Evolutionary conservation across 1,140 invertebrate species (phyloP), one percentile per base, ranked within the genome.

Genomic region (Papilio xuthus): DNA sequence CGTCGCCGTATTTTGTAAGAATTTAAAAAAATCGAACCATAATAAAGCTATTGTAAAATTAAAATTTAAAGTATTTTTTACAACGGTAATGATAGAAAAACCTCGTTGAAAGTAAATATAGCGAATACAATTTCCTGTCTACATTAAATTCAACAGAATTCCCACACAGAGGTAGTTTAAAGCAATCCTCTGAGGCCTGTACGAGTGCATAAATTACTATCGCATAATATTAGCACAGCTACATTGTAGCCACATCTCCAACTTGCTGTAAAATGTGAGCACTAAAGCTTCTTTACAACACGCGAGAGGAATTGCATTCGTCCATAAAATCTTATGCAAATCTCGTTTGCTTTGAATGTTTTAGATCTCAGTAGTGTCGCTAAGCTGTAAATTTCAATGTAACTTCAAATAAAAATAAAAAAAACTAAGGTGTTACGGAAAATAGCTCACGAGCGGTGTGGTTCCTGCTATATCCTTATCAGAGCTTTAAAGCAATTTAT

Each of bases 311-410:
- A 47, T 15, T 73, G 71, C 71, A 47, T 50, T 73, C 37, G 20
- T 23, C 41, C 71, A 73, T 73, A 73, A 73, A 73, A 73, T 42
- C 20, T 20, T 47, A 42, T 42, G 41, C 37, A 42, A 73, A 47
- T 28, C n/a, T 13, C 41, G 10, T 73, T 47, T 44, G 70, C 37
- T 71, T 72, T 42, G 42, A 47, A 73, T 73, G n/a, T 47, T 50
- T 28, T 72, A 44, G 41, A 72, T 23, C 32, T 70, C 26, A 23
- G 13, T 73, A 71, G 15, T 44, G 37, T 13, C 37, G 20, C 42
- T 47, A 26, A 13, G 12, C 13, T 9, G 42, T 50, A 73, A 73
- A 73, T 7, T 69, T 37, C 26, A 42, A 42, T 37, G 32, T 71
- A 71, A 32, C 7, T 20, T 10, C 0, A 71, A 37, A 41, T 71